Evolutionary conservation across 2,888 invertebrate genomes (phyloP).

Genomic region (Campaea margaritaria): DNA sequence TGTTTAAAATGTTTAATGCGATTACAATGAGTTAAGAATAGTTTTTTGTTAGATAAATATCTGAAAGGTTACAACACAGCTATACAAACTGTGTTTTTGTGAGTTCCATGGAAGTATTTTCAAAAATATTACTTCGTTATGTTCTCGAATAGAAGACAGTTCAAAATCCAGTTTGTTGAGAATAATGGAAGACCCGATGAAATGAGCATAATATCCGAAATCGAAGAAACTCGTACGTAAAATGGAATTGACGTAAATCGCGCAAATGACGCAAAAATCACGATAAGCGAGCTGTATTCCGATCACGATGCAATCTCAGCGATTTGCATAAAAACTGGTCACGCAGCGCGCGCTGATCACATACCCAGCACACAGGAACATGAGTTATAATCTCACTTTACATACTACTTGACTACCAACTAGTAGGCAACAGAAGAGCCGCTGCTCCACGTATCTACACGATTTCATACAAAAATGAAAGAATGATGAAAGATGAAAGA

Average conservation of each 20-base stretch:
- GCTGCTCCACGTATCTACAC: too few species aligned
- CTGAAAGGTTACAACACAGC: not conserved
- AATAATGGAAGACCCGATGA: not conserved
- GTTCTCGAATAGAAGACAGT: too few species aligned
- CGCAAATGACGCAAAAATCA: slow-evolving; percentile 17
- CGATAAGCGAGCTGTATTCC: slow-evolving; percentile 23
- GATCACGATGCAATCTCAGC: slow-evolving; percentile 21
- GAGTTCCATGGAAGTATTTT: too few species aligned
- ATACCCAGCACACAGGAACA: slow-evolving; percentile 14
- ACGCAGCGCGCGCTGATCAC: slow-evolving; percentile 26
- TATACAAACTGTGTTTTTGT: too few species aligned
- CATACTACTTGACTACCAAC: slow-evolving; percentile 3
- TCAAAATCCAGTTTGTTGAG: too few species aligned
- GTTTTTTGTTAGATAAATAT: too few species aligned
- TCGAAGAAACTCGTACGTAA: not conserved
- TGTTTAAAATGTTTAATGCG: too few species aligned
- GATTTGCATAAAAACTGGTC: slow-evolving; percentile 31
- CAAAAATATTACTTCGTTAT: too few species aligned
- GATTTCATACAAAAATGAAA: too few species aligned
- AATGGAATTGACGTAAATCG: too few species aligned
- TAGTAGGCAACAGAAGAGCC: not conserved
- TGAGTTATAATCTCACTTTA: slow-evolving; percentile 23
- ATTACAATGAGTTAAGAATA: too few species aligned
- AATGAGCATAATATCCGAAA: not conserved
- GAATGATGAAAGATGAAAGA: too few species aligned